Evolutionary conservation across 2,888 invertebrate species (phyloP), one percentile per base, ranked within the genome.

Genomic region (Himalopsyche tibetana): DNA sequence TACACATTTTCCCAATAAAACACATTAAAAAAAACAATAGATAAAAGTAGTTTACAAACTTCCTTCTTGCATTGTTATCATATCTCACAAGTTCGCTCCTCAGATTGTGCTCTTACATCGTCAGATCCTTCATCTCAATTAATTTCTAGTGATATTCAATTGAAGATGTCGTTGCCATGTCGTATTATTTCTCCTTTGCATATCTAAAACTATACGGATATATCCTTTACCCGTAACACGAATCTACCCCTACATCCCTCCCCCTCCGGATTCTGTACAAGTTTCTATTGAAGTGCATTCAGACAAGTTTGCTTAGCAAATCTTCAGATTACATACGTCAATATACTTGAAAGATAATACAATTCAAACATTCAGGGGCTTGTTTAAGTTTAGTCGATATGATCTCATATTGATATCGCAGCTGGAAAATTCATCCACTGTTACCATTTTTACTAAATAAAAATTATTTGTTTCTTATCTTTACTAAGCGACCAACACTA

Each of bases 101-200:
- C 4, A 51, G 3, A 12, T 2, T 45, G 45, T 45, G 12, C 51
- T 51, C 51, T 51, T 11, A 9, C 6, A 56, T n/a, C 56, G 5
- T 56, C 19, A 9, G 63, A 63, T 63, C 63, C 11, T 28, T 28
- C 63, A 63, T 63, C 28, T 8, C 28, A 63, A 63, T 63, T 63
- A 19, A 19, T n/a, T 63, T 63, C 19, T 28, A n/a, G 63, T 51
- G 63, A 63, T 63, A 63, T 63, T 63, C 63, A 63, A 63, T 63
- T 63, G 63, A 63, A 63, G 63, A 19, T 63, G 19, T 19, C 63
- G 63, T 28, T 19, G 63, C 19, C 28, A 63, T 28, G 63, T 63
- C 63, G 19, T 63, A 63, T 63, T 63, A 63, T 63, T 63, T 19
- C n/a, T 19, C 63, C n/a, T 19, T 63, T 19, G 63, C 63, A 19